A percentile compares a stretch with the other conserved stretches of the same genome.
phyloP scores from a whole-genome alignment of 2,888 invertebrate species.

The Epinotia demarniana region DNA sequence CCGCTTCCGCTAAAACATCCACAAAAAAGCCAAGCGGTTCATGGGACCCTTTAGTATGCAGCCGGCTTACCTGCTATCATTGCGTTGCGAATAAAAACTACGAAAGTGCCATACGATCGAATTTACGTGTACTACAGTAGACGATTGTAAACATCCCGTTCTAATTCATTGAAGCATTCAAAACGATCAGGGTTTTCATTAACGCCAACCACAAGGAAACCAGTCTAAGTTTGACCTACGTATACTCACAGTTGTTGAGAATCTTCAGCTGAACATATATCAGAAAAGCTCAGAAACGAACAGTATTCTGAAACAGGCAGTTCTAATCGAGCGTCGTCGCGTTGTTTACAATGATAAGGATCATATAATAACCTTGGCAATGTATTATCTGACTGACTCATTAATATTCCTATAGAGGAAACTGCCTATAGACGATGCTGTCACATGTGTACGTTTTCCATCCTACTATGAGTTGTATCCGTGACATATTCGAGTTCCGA shows the following conservation, averaged over 20 bases:
- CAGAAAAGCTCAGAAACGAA: no score
- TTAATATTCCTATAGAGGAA: conserved; percentile 54
- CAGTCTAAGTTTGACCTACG: no score
- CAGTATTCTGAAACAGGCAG: no score
- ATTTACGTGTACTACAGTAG: no score
- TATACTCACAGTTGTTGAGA: no score
- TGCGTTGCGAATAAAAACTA: no score
- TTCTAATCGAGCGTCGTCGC: not conserved
- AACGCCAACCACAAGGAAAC: no score
- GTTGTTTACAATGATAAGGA: conserved; percentile 46
- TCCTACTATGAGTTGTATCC: not conserved
- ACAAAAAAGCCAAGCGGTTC: not conserved
- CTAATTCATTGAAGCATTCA: no score
- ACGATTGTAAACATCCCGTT: no score
- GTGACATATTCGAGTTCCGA: not conserved
- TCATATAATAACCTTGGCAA: conserved; percentile 52
- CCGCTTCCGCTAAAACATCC: not conserved
- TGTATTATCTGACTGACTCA: conserved; percentile 52
- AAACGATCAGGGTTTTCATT: no score
- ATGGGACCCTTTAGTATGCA: not conserved
- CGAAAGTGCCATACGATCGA: no score
- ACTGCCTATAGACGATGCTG: conserved; percentile 46
- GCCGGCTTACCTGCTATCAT: not conserved
- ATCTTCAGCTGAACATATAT: no score
- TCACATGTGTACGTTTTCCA: conserved; percentile 41